Percentiles rank a stretch among this genome's conserved stretches.
Conservation (phyloP, 2,797 vertebrate species). For the Sebastes nivosus region DNA sequence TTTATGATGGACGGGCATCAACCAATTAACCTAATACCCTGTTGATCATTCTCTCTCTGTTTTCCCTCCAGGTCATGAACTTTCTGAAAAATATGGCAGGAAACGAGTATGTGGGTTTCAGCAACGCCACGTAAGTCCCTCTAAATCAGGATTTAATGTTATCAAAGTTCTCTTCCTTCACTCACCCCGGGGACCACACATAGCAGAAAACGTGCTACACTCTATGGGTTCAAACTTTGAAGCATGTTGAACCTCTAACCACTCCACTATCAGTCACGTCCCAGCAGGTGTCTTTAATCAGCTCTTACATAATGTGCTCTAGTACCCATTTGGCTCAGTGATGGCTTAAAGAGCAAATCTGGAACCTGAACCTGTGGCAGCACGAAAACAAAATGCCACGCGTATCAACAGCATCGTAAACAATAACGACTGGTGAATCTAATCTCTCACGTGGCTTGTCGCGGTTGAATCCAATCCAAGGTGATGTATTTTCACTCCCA, state of each 20-base stretch:
- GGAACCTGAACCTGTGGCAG: background rate
- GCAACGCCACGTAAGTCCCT: conserved; percentile 94
- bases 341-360: background rate
- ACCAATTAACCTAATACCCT: background rate
- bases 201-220: background rate
- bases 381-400: background rate
- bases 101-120: conserved; percentile 98
- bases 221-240: background rate
- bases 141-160: background rate
- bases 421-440: background rate
- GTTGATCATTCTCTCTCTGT: background rate
- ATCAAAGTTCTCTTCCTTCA: background rate
- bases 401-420: background rate
- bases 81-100: conserved; percentile 97
- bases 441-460: background rate
- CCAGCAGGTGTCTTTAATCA: background rate
- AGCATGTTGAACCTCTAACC: background rate
- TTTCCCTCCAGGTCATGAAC: conserved; percentile 89
- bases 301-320: background rate
- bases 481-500: background rate
- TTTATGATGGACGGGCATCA: background rate
- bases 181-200: background rate
- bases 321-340: background rate
- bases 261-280: background rate
- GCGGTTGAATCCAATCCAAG: background rate